Conservation (phyloP, 2,113 vertebrate genomes). For the Semnopithecus entellus region DNA sequence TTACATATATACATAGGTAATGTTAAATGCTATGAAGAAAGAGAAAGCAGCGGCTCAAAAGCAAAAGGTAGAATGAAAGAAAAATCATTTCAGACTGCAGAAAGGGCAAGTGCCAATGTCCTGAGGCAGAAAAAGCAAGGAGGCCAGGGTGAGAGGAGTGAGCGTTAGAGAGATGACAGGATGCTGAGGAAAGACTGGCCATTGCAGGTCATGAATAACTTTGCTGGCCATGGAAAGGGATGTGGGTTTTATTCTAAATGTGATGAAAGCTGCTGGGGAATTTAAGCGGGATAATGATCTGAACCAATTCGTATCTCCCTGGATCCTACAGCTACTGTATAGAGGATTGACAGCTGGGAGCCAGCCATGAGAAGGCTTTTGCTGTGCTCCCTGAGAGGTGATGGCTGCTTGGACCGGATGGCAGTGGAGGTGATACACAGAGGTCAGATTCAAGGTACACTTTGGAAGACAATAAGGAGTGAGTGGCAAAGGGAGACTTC, state of each 20-base stretch:
- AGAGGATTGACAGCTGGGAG: background rate
- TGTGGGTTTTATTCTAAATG: background rate
- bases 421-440: no score
- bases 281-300: accelerated
- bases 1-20: background rate
- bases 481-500: background rate
- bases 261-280: background rate
- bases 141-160: background rate
- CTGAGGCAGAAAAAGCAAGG: background rate
- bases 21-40: background rate
- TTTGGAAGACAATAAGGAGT: background rate
- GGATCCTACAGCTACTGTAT: accelerated
- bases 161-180: accelerated
- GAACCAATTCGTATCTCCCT: background rate
- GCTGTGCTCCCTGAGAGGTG: background rate
- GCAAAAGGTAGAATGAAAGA: background rate
- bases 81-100: background rate
- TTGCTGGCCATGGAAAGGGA: background rate
- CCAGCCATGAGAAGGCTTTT: background rate
- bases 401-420: background rate
- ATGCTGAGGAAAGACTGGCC: background rate
- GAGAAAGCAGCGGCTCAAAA: background rate
- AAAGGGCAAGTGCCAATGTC: no score
- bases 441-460: background rate
- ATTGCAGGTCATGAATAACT: accelerated